Evolutionary conservation across 2,888 invertebrate genomes (phyloP).

Genomic region (Dorcus hopei): DNA sequence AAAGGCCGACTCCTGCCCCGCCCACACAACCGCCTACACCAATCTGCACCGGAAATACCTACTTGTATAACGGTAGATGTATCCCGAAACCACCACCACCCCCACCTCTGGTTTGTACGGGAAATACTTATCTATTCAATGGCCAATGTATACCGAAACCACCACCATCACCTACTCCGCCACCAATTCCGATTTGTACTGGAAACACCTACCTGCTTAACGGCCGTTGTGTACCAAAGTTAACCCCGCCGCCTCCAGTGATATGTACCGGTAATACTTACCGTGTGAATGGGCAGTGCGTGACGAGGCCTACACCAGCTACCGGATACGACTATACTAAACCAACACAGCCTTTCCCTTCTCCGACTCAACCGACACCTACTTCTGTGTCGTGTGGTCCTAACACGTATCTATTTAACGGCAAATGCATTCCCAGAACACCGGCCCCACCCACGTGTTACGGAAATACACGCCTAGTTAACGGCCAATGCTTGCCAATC

Average conservation of each 20-base stretch:
- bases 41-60: not conserved
- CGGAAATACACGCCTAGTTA: constrained; percentile 4
- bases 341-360: constrained; percentile 6
- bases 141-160: not conserved
- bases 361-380: not conserved
- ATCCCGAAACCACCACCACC: not conserved
- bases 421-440: constrained; percentile 9
- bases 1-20: constrained; percentile 17
- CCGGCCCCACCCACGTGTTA: not conserved
- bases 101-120: not conserved
- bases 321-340: not conserved
- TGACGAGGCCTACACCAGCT: not conserved
- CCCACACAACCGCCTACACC: not conserved
- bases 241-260: constrained; percentile 5
- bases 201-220: constrained; percentile 20
- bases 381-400: not conserved
- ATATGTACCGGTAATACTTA: not conserved
- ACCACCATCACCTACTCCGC: not conserved
- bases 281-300: constrained; percentile 9
- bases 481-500: constrained; percentile 17
- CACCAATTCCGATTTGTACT: constrained; percentile 14
- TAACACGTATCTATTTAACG: constrained; percentile 14
- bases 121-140: constrained; percentile 3
- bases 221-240: constrained; percentile 3
- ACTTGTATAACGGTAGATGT: constrained; percentile 10